phyloP scores from a whole-genome alignment of 2,113 vertebrate species.

The Rattus norvegicus region GRCr8 NC_086038.1:7560501-7561000 shows the following conservation, averaged over 20 bases:
- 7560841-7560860: constrained; percentile 87
- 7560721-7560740: constrained; percentile 56
- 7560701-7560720: constrained; percentile 61
- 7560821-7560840: constrained; percentile 88
- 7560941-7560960: constrained; percentile 76
- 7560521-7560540: constrained; percentile 37
- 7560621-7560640: constrained; percentile 12
- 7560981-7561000: constrained; percentile 74
- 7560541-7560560: constrained; percentile 59
- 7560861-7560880: constrained; percentile 75
- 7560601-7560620: constrained; percentile 8
- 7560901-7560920: constrained; percentile 68
- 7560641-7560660: constrained; percentile 62
- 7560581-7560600: constrained; percentile 62
- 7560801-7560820: constrained; percentile 87
- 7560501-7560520: constrained; percentile 64
- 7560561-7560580: constrained; percentile 22
- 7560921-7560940: constrained; percentile 80
- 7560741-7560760: constrained; percentile 75
- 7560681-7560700: constrained; percentile 43
- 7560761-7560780: constrained; percentile 82
- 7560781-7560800: constrained; percentile 90
- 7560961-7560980: constrained; percentile 77
- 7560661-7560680: constrained; percentile 1
- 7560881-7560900: not conserved